Evolutionary conservation across 30 jellyfish, hydroid and myxozoan genomes (phyloP).

Genomic region (Aurelia coerulea): DNA sequence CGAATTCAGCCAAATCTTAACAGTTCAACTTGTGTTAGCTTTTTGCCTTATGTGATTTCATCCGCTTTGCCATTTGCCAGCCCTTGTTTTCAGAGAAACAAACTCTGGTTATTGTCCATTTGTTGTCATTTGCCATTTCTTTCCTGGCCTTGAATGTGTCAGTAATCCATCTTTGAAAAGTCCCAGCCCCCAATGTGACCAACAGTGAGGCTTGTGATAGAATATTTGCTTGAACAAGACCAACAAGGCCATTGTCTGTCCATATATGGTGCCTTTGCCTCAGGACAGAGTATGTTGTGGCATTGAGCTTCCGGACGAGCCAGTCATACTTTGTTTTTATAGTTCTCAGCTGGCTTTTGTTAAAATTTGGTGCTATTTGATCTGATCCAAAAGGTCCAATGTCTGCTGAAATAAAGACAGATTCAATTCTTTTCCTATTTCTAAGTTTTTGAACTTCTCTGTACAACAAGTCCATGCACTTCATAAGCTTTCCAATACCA

Average conservation of each 20-base stretch:
- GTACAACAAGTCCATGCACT: slow-evolving; percentile 70
- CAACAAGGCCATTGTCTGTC: slow-evolving; percentile 98
- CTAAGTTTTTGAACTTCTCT: slow-evolving; percentile 48
- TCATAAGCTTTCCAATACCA: slow-evolving; percentile 65
- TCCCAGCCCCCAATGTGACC: slow-evolving; percentile 96
- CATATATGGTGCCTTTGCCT: slow-evolving; percentile 73
- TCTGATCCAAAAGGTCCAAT: slow-evolving; percentile 90
- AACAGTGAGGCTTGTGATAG: slow-evolving; percentile 79
- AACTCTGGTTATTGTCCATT: slow-evolving; percentile 87
- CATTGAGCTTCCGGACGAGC: slow-evolving; percentile 58
- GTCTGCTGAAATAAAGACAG: slow-evolving; percentile 83
- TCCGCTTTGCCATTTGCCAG: slow-evolving; percentile 6
- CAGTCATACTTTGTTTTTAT: slow-evolving; percentile 20
- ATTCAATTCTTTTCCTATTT: slow-evolving; percentile 18
- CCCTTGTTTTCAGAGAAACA: slow-evolving; percentile 80
- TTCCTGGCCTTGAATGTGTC: slow-evolving; percentile 66
- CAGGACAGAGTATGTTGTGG: slow-evolving; percentile 55
- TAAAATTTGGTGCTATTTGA: slow-evolving; percentile 56
- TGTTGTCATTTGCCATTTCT: slow-evolving; percentile 14
- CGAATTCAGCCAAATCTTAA: background rate
- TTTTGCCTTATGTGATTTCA: no score
- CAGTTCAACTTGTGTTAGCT: background rate
- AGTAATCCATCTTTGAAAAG: slow-evolving; percentile 94
- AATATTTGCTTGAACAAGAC: slow-evolving; percentile 76
- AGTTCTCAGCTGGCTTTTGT: slow-evolving; percentile 22